These are phyloP conservation scores for Odontamblyopus lacepedii DNA, from an alignment of 2,797 vertebrate genomes.

Conservation along the genomic window DNA sequence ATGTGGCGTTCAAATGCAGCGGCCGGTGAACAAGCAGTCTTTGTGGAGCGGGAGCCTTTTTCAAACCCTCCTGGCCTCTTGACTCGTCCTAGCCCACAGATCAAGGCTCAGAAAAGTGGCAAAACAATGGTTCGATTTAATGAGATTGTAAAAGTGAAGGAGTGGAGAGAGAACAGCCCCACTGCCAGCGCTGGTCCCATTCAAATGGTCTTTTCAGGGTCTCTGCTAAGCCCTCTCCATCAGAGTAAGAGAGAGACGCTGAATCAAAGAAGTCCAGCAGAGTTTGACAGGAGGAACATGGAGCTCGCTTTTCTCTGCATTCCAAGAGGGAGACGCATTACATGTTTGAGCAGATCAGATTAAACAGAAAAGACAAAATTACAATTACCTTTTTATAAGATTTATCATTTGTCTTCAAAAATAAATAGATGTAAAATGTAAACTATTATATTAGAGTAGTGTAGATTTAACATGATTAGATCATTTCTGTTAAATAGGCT, in stretches of 20 bases:
- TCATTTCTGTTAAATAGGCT: no score
- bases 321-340: not conserved
- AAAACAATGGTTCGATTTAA: slow-evolving; percentile 86
- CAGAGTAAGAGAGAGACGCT: slow-evolving; percentile 58
- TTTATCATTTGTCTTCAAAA: not conserved
- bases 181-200: slow-evolving; percentile 77
- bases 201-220: slow-evolving; percentile 84
- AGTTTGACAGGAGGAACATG: slow-evolving; percentile 73
- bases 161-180: slow-evolving; percentile 72
- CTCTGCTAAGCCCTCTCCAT: slow-evolving; percentile 74
- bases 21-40: slow-evolving; percentile 79
- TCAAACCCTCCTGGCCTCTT: slow-evolving; percentile 85
- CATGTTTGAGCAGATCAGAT: not conserved
- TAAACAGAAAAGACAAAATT: not conserved
- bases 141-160: slow-evolving; percentile 83
- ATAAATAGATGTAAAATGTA: no score
- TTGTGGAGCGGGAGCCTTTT: slow-evolving; percentile 81
- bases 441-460: no score
- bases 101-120: slow-evolving; percentile 84
- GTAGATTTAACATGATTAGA: no score
- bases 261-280: slow-evolving; percentile 77
- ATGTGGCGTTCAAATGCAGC: slow-evolving; percentile 66
- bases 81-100: slow-evolving; percentile 85
- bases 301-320: slow-evolving; percentile 54
- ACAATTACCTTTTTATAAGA: not conserved